Evolutionary conservation across 2,888 invertebrate species (phyloP), one percentile per base, ranked within the genome.

Genomic region (Drosophila limbata): DNA sequence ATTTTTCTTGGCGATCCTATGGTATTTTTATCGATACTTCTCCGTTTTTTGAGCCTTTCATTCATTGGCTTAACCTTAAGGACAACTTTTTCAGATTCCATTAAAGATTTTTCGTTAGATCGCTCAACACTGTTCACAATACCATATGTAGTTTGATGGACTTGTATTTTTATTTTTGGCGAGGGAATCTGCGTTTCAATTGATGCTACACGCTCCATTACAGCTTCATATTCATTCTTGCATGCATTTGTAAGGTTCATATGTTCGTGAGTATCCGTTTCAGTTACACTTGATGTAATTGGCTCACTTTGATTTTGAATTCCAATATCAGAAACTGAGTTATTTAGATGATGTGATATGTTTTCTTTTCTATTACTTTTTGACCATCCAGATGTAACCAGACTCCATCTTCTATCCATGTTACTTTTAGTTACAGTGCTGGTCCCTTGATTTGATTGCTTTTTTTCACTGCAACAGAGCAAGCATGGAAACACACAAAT

Each of bases 341-440:
- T 44, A 9, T 35, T 45, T 5, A 35, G 35, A 45, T 45, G 53
- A 4, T 62, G 17, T 11, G 40, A n/a, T 25, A 45, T 28, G 11
- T 45, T 53, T 13, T 62, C 45, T 19, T 45, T 62, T 28, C 31
- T 62, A 10, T 53, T 47, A 19, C 56, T 50, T 25, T 76, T 79
- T 8, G 77, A 67, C 80, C 90, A 86, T 21, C 85, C 88, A 4
- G 84, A 78, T 37, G 90, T 92, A n/a, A 93, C 93, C 11, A 93
- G 93, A 71, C 94, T 94, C 94, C 94, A 9, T 53, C 61, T 53
- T 37, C 45, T 17, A 13, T 59, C 59, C 19, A 11, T 39, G 31
- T 19, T 19, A 40, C 40, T 45, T 15, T 19, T 39, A 5, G 5
- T 39, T 15, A 37, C 19, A 15, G 37, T 53, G 17, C 17, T 31